A percentile compares a stretch with the other conserved stretches of the same genome.
Evolutionary conservation across 1,140 invertebrate species (phyloP).

Genomic region (Saccostrea echinata): DNA sequence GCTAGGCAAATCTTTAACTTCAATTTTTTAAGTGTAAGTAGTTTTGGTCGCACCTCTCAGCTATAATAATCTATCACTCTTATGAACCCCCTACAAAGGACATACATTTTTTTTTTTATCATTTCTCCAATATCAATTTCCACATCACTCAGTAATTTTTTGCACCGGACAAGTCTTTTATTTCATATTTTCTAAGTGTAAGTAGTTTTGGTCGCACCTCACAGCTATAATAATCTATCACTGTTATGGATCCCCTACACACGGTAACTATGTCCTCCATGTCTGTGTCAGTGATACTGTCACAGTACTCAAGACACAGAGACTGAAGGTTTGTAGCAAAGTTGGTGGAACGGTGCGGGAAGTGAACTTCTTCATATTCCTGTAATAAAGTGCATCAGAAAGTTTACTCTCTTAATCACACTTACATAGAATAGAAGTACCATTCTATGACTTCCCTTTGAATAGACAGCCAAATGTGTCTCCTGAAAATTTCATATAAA

Average conservation of each 20-base stretch:
- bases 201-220: constrained; percentile 45
- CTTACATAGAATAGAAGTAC: neutral
- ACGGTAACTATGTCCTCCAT: constrained; percentile 52
- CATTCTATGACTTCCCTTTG: neutral
- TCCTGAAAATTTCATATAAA: neutral
- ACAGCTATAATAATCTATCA: constrained; percentile 55
- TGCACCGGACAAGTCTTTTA: neutral
- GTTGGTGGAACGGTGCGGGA: constrained; percentile 48
- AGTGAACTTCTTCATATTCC: neutral
- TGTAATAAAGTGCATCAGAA: neutral
- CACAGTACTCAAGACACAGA: constrained; percentile 52
- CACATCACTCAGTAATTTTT: neutral
- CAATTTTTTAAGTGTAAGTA: constrained; percentile 40
- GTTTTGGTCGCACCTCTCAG: constrained; percentile 41
- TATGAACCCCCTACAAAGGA: constrained; percentile 50
- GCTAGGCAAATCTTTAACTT: neutral
- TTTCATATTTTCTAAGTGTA: constrained; percentile 20
- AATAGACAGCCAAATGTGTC: neutral
- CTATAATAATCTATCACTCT: constrained; percentile 53
- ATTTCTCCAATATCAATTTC: neutral
- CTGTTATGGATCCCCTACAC: constrained; percentile 44
- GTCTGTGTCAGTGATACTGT: constrained; percentile 46
- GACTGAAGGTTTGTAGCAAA: constrained; percentile 45
- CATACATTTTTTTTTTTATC: too few relatives aligned
- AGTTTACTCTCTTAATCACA: neutral